Evolutionary conservation across 2,888 invertebrate genomes (phyloP), one percentile per base, ranked within the genome.

Genomic region (Nephrotoma flavescens): DNA sequence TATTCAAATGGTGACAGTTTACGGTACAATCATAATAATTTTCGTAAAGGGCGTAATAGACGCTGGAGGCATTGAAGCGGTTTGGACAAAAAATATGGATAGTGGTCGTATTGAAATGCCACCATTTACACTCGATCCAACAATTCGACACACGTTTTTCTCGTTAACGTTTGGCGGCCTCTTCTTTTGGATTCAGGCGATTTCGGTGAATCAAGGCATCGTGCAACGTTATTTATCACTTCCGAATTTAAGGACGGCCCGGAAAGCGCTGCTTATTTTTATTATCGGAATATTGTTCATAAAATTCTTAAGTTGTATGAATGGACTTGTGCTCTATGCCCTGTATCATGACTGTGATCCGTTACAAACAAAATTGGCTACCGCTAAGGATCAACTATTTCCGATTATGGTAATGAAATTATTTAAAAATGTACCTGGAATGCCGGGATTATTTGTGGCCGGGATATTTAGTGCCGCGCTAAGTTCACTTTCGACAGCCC

Each of bases 371-470:
- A 95, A 95, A 93, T 15, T 96, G 88, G 96, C 95, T 0, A 93
- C 93, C 89, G 95, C 95, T 84, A 95, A 95, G 89, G 96, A 96
- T 90, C 96, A 97, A 91, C 91, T 97, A 12, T 92, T 97, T 2
- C 96, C 97, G 0, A 91, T 97, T 15, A 93, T 97, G 52, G 96
- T 97, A 47, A 97, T 97, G 96, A 96, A 97, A 88, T 94, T 95
- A 41, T 91, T 97, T 45, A 95, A 96, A 0, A 92, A 94, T 85
- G 93, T 95, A 87, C 96, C 96, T 0, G 97, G 97, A 0, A 90
- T 98, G 83, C 95, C 97, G 0, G 98, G 98, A 47, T 92, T 98
- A 0, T 97, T 98, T 90, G 95, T 98, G 0, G 96, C 97, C 83
- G 97, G 84, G 2, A 84, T 84, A 84, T 84, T 84, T 84, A 84